Percentiles rank a stretch among this genome's conserved stretches.
Evolutionary conservation across 2,113 vertebrate genomes (phyloP).

Genomic region (Paracanthobrama guichenoti): DNA sequence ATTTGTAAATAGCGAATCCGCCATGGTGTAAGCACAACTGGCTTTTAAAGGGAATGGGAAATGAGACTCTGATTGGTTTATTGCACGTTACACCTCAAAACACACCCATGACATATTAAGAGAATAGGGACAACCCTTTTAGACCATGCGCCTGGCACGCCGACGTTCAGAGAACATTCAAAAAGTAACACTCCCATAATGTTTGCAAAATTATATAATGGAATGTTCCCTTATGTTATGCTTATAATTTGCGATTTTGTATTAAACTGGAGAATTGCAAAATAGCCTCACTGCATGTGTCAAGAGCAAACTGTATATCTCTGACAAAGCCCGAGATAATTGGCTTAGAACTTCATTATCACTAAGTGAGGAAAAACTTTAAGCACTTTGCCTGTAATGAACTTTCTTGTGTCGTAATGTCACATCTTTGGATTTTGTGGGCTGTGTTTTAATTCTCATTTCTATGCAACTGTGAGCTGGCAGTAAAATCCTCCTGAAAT

Average conservation of each 20-base stretch:
- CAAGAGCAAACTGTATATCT: neutral
- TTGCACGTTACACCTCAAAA: no score
- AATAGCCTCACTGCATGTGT: no score
- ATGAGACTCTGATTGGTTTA: no score
- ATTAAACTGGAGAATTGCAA: neutral
- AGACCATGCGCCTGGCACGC: no score
- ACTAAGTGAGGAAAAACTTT: neutral
- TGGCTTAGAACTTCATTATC: neutral
- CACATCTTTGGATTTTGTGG: constrained; percentile 3
- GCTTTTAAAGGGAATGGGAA: no score
- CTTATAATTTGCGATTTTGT: neutral
- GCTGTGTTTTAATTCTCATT: constrained; percentile 6
- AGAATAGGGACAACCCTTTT: no score
- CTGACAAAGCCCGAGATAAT: neutral
- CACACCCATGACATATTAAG: no score
- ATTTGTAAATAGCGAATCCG: no score
- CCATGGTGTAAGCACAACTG: no score
- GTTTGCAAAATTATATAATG: no score
- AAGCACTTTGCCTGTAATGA: neutral
- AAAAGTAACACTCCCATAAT: no score
- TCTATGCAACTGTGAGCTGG: constrained; percentile 4
- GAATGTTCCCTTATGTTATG: neutral
- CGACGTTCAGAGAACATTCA: no score
- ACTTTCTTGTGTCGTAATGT: neutral
- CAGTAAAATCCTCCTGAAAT: neutral